These are phyloP conservation scores for Alosa sapidissima DNA, from an alignment of 2,797 vertebrate species.

Conservation along the genomic window DNA sequence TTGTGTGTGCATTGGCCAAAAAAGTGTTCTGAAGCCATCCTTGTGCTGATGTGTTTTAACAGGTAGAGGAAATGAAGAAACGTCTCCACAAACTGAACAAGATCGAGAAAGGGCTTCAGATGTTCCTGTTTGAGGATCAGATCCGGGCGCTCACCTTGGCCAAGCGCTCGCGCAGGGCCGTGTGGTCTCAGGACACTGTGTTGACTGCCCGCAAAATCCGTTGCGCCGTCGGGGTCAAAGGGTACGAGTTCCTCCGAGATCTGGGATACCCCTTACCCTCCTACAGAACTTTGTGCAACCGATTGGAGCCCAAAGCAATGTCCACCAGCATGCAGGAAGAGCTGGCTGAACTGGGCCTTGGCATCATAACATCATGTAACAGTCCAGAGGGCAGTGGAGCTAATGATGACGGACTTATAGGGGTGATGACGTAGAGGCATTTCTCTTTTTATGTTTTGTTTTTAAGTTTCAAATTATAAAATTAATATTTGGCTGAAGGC, in stretches of 20 bases:
- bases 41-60: background rate
- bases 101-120: constrained; percentile 78
- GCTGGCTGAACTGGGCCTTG: constrained; percentile 75
- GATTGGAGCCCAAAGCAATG: constrained; percentile 78
- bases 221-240: constrained; percentile 75
- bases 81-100: constrained; percentile 75
- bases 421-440: constrained; percentile 70
- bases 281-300: constrained; percentile 80
- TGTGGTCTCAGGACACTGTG: constrained; percentile 80
- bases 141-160: constrained; percentile 77
- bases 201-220: constrained; percentile 77
- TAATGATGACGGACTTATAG: constrained; percentile 71
- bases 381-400: constrained; percentile 66
- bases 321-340: constrained; percentile 76
- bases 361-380: constrained; percentile 72
- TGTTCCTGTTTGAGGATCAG: constrained; percentile 80
- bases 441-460: background rate
- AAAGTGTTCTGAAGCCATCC: background rate
- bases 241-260: constrained; percentile 79
- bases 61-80: constrained; percentile 82
- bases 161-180: constrained; percentile 77
- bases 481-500: constrained; percentile 5
- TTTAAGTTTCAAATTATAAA: background rate
- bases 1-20: background rate
- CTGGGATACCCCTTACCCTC: constrained; percentile 80